Evolutionary conservation across 2,888 invertebrate species (phyloP), one percentile per base, ranked within the genome.

Genomic region (Sturmia bella): DNA sequence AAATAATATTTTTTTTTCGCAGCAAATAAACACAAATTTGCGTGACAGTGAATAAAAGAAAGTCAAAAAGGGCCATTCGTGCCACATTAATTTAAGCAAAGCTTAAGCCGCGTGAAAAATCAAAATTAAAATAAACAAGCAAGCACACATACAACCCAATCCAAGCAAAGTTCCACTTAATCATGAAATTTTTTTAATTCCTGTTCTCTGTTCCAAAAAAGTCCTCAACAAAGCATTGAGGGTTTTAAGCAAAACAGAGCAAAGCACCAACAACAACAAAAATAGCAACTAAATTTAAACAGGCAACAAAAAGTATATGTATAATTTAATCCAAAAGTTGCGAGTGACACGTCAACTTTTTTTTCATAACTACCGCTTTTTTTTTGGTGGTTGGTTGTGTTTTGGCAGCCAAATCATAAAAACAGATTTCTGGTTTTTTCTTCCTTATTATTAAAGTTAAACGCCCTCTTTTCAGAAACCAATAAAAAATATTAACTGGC

Each of bases 281-380:
- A 73, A 24, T n/a, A 41, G n/a, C n/a, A 61, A 21, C 3, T 19
- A 11, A n/a, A 45, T 0, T 15, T n/a, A 2, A 9, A 63, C 54
- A 80, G 32, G 64, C 6, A 52, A 27, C n/a, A 32, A 15, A 59
- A 63, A 64, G 9, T 27, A 6, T 57, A 41, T 45, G 41, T 56
- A 68, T 63, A 72, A 72, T 76, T 76, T 63, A 76, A 72, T 72
- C 15, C 61, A 41, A 76, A 81, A 61, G 61, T 76, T 81, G 72
- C 76, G 72, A 81, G 80, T 73, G 72, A 81, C 68, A 73, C 76
- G 76, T 68, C 27, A 68, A 70, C 63, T 76, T 76, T 72, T 61
- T 76, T 54, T n/a, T n/a, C n/a, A n/a, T n/a, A n/a, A n/a, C n/a
- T n/a, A n/a, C 41, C 7, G n/a, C 32, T 66, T 69, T 63, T 74